Percentiles rank a stretch among this genome's conserved stretches.
phyloP scores from a whole-genome alignment of 2,888 invertebrate species.

The Nomada ferruginata region DNA sequence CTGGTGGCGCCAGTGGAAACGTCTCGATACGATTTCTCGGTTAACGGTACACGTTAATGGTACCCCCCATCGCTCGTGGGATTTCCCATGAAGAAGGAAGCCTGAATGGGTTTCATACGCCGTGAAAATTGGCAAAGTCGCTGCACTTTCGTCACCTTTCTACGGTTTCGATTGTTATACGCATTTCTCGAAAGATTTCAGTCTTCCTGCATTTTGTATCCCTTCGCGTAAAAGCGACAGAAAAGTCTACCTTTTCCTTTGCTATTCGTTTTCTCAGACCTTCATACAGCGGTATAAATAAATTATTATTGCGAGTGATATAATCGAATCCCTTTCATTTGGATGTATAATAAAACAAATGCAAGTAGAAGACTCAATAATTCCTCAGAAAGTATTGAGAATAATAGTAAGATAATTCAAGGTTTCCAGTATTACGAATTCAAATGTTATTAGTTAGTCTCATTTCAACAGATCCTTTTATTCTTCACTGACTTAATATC shows the following conservation, averaged over 20 bases:
- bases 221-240: no score
- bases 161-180: constrained; percentile 4
- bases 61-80: constrained; percentile 28
- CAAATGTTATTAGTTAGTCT: no score
- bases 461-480: no score
- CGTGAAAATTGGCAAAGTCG: constrained; percentile 39
- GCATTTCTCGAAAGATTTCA: background rate
- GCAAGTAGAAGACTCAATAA: no score
- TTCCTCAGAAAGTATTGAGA: no score
- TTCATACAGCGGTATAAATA: background rate
- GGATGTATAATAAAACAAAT: no score
- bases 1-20: constrained; percentile 3
- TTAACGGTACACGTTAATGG: constrained; percentile 32
- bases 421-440: no score
- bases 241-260: no score
- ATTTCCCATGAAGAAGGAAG: constrained; percentile 46
- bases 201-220: background rate
- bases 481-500: no score
- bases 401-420: no score
- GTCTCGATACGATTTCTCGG: constrained; percentile 57
- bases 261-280: no score
- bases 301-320: background rate
- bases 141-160: constrained; percentile 18
- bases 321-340: no score
- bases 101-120: constrained; percentile 29